Evolutionary conservation across 2,113 vertebrate species (phyloP), one percentile per base, ranked within the genome.

Genomic region (Ictalurus punctatus): DNA sequence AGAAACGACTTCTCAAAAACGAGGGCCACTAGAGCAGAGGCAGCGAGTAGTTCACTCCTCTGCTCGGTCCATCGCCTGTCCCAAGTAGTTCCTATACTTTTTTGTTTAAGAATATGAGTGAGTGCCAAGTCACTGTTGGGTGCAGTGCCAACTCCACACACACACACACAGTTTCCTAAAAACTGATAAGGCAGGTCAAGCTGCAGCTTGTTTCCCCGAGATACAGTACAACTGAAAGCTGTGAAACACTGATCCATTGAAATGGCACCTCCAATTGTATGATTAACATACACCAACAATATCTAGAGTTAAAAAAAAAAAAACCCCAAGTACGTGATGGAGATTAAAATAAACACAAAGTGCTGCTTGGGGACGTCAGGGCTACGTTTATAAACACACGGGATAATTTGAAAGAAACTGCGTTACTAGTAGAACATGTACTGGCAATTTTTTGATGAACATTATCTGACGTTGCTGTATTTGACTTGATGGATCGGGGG

Each of bases 171-270:
- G 17, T 65, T 44, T 44, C 37, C 21, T 83, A 83, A n/a, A n/a
- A 17, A 61, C 54, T 34, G 87, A 88, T 84, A 88, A 88, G 65
- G 54, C 34, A 3, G 9, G 1, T 74, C 87, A 88, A 61, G 87
- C 81, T 61, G 40, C 30, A 76, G 81, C 81, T 88, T 76, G 87
- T 88, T 88, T 74, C 67, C 87, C 81, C 2, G 27, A 16, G 87
- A 88, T 88, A 88, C 81, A 76, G 34, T 23, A 52, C 25, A 58
- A 4, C 40, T 25, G 16, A 61, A 34, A 61, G 67, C 56, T 73
- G 44, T n/a, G 27, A 7, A 61, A 48, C 13, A 63, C 56, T 30
- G 37, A 79, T 34, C 30, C n/a, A 59, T 3, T 73, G 27, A 61
- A 9, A 61, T 12, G 56, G 19, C 65, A 58, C 19, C 21, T 30